Conservation (phyloP, 1,140 invertebrate species). For the Drosophila tropicalis region DNA sequence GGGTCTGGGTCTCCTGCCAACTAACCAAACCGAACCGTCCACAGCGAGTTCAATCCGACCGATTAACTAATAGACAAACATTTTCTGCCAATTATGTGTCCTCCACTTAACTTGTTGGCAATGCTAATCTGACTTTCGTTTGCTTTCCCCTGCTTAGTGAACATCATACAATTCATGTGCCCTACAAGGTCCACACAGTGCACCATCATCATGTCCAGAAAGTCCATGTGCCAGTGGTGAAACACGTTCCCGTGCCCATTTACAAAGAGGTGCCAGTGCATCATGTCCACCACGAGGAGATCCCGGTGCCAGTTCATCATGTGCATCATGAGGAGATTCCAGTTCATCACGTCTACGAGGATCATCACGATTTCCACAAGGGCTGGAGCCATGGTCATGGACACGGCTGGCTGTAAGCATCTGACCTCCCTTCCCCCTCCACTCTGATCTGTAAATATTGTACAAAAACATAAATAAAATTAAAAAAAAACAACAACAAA, state of each 20-base stretch:
- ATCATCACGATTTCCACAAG: constrained; percentile 67
- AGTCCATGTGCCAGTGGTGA: constrained; percentile 81
- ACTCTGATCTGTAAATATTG: constrained; percentile 67
- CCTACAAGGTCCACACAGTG: constrained; percentile 87
- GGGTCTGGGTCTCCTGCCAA: constrained; percentile 16
- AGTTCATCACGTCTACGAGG: constrained; percentile 67
- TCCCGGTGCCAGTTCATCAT: constrained; percentile 71
- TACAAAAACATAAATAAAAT: constrained; percentile 47
- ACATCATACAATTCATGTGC: constrained; percentile 86
- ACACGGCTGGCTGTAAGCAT: constrained; percentile 65
- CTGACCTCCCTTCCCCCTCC: constrained; percentile 5
- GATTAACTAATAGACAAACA: constrained; percentile 66
- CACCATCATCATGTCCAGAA: constrained; percentile 88
- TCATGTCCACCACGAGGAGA: constrained; percentile 71
- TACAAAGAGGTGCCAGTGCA: constrained; percentile 75
- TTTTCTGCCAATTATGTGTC: constrained; percentile 55
- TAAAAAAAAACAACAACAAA: constrained; percentile 35
- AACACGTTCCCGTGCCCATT: constrained; percentile 76
- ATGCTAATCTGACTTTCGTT: constrained; percentile 55
- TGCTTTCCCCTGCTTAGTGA: constrained; percentile 83
- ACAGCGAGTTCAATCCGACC: constrained; percentile 51
- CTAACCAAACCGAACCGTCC: constrained; percentile 50
- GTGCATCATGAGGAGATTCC: constrained; percentile 73
- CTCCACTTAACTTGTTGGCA: constrained; percentile 9
- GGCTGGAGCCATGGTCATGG: constrained; percentile 63